Evolutionary conservation across 2,888 invertebrate species (phyloP).

Genomic region (Cosmia trapezina): DNA sequence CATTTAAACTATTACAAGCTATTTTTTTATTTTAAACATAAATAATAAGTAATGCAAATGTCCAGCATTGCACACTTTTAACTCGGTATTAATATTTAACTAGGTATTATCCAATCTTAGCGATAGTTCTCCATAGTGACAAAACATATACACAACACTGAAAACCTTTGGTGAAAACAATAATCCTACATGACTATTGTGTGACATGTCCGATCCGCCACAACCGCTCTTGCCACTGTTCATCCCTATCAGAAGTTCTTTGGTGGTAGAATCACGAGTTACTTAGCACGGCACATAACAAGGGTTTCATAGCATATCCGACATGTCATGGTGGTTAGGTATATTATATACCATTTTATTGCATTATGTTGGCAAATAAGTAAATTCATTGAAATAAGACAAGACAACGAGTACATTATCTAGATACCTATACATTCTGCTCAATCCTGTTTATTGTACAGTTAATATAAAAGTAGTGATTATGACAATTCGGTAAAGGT

Average conservation of each 20-base stretch:
- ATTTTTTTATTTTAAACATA: slow-evolving; percentile 88
- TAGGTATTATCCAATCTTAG: slow-evolving; percentile 88
- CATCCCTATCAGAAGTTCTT: slow-evolving; percentile 56
- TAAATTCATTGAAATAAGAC: slow-evolving; percentile 74
- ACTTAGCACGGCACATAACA: slow-evolving; percentile 27
- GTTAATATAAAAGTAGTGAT: slow-evolving; percentile 68
- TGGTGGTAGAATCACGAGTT: slow-evolving; percentile 58
- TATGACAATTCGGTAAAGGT: slow-evolving; percentile 69
- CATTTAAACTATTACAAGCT: slow-evolving; percentile 91
- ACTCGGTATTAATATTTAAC: slow-evolving; percentile 88
- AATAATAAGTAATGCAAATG: slow-evolving; percentile 90
- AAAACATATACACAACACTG: slow-evolving; percentile 83
- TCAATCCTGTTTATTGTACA: slow-evolving; percentile 61
- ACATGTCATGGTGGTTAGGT: slow-evolving; percentile 52
- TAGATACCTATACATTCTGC: slow-evolving; percentile 77
- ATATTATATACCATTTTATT: slow-evolving; percentile 60
- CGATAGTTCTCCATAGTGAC: slow-evolving; percentile 86
- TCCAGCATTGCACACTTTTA: slow-evolving; percentile 90
- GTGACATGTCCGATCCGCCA: slow-evolving; percentile 56
- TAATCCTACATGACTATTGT: slow-evolving; percentile 73
- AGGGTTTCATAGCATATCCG: slow-evolving; percentile 41
- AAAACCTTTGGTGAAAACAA: slow-evolving; percentile 80
- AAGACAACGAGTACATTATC: slow-evolving; percentile 77
- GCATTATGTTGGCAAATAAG: slow-evolving; percentile 64
- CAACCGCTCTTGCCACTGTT: slow-evolving; percentile 4